Base-by-base conservation (phyloP, 1,140 invertebrate species). In the Drosophila trapezifrons region DNA sequence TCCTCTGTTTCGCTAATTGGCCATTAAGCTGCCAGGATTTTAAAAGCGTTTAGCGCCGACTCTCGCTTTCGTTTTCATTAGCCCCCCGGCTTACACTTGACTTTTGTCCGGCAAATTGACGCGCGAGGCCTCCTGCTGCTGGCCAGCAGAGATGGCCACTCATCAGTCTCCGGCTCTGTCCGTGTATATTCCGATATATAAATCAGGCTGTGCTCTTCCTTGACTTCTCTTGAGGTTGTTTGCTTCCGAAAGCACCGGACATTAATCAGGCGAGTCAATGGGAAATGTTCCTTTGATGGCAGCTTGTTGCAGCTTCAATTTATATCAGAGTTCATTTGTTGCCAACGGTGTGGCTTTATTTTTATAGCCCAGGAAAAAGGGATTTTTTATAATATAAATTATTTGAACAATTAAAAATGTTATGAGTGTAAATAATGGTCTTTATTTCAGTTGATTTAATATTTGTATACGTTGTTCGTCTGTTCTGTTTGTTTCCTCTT, bases 21-120 rank as follows among this genome's bases (percentile, higher is more conserved):
- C 84, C 79, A 89, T 89, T 80, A 87, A 67, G 80, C 76, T 51
- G 51, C 45, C 46, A 45, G 57, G 85, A 76, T 67, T 71, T 71
- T 83, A 80, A 69, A 71, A 89, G 46, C 76, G 46, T 64, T 78
- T 66, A 56, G 35, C 46, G 63, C 52, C 58, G 70, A 55, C 42
- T 72, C 65, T 57, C 35, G 47, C 73, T 75, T 72, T 62, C 47
- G 65, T 65, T 69, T 79, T 43, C 64, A 75, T 78, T 76, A 81
- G 65, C 52, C 13, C 37, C 32, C 22, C 20, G 73, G 47, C 54
- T 76, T 76, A 76, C 38, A 22, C 43, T 40, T 78, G 74, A 71
- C 73, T 77, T 78, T 56, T 77, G 65, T 43, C 25, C 43, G 18
- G 29, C 56, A 54, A 58, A 63, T 72, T 63, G 47, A 43, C 22